A percentile compares a stretch with the other conserved stretches of the same genome.
Evolutionary conservation across 2,888 invertebrate species (phyloP).

Genomic region (Catocala sponsa): DNA sequence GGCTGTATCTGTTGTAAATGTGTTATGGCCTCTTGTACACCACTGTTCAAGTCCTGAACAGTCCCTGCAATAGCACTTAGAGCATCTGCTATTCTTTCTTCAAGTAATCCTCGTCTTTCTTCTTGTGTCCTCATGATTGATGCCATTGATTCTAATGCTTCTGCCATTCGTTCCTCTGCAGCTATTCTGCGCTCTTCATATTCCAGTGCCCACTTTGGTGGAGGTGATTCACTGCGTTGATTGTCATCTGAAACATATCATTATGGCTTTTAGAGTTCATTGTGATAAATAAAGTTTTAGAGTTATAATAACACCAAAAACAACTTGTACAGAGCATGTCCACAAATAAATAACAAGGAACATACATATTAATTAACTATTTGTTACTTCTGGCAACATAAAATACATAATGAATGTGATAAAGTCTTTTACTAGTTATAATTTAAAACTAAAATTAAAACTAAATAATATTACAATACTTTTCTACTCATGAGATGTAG

Average conservation of each 20-base stretch:
- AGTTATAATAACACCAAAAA: no score
- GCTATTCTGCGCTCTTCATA: slow-evolving; percentile 76
- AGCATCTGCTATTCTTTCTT: slow-evolving; percentile 70
- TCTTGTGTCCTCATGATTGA: slow-evolving; percentile 69
- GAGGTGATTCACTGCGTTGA: slow-evolving; percentile 59
- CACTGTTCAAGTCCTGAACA: slow-evolving; percentile 73
- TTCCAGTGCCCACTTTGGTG: slow-evolving; percentile 78
- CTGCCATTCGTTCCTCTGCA: slow-evolving; percentile 77
- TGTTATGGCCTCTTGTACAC: slow-evolving; percentile 64
- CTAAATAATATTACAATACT: no score
- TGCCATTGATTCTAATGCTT: slow-evolving; percentile 73
- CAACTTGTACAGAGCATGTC: no score
- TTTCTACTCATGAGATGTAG: no score
- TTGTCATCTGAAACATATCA: slow-evolving; percentile 58
- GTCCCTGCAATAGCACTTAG: slow-evolving; percentile 70
- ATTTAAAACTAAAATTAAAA: no score
- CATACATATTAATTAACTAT: no score
- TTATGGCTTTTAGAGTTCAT: not conserved
- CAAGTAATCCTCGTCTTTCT: slow-evolving; percentile 65
- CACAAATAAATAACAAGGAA: no score
- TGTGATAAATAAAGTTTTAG: not conserved
- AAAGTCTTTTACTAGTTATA: no score
- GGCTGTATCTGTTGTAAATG: slow-evolving; percentile 62
- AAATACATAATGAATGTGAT: no score
- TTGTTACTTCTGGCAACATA: no score